Conservation (phyloP, 2,797 vertebrate genomes). For the Scomberomorus guttatus region DNA sequence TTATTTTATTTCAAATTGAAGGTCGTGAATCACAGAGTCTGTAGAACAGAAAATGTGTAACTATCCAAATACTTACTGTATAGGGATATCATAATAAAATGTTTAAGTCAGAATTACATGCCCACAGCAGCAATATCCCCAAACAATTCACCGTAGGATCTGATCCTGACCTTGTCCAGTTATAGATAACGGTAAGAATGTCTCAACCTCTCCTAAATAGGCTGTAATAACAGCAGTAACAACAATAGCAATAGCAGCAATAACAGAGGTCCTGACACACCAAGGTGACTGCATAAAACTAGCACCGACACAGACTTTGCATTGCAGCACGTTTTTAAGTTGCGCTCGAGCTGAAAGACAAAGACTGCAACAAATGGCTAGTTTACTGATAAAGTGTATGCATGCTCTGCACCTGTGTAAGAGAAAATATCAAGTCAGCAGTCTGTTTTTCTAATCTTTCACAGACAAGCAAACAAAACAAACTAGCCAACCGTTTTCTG, state of each 20-base stretch:
- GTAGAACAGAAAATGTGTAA: too few species aligned
- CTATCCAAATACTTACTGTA: too few species aligned
- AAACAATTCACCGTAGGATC: not conserved
- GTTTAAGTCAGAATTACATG: not conserved
- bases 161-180: not conserved
- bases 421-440: slow-evolving; percentile 7
- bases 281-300: not conserved
- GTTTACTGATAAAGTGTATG: not conserved
- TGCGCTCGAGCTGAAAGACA: slow-evolving; percentile 3
- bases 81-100: not conserved
- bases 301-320: not conserved
- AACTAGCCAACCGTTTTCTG: slow-evolving; percentile 1
- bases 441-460: not conserved
- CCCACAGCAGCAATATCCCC: not conserved
- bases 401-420: not conserved
- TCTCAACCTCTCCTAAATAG: not conserved
- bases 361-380: not conserved
- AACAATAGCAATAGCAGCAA: too few species aligned
- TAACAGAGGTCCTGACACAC: not conserved
- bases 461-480: not conserved
- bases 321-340: not conserved
- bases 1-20: too few species aligned
- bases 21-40: too few species aligned
- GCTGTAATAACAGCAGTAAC: not conserved
- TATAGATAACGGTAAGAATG: not conserved